Evolutionary conservation across 1,140 invertebrate genomes (phyloP).

Genomic region (Mylabris phalerata): DNA sequence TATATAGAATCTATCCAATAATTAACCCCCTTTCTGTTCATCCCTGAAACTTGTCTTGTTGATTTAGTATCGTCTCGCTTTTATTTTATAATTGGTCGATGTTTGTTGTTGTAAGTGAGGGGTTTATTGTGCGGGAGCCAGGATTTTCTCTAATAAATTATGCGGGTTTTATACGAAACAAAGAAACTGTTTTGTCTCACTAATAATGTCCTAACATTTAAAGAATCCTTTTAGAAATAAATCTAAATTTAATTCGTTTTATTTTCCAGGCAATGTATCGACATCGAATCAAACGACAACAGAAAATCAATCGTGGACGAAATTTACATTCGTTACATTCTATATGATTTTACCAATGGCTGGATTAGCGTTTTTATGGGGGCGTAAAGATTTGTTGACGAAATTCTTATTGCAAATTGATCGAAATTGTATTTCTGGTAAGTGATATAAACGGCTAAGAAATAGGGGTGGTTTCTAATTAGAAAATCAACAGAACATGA

Average conservation of each 20-base stretch:
- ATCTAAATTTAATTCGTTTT: not conserved
- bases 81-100: constrained; percentile 17
- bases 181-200: constrained; percentile 18
- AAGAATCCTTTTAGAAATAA: not conserved
- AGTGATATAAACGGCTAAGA: not conserved
- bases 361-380: constrained; percentile 21
- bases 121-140: constrained; percentile 13
- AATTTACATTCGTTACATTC: constrained; percentile 13
- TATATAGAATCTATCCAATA: not conserved
- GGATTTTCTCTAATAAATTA: constrained; percentile 15
- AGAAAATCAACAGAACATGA: constrained; percentile 3
- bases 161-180: constrained; percentile 16
- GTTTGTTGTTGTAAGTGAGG: constrained; percentile 8
- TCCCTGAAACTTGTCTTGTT: constrained; percentile 13
- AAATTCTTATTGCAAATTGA: constrained; percentile 27
- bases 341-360: constrained; percentile 29
- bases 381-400: constrained; percentile 21
- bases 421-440: constrained; percentile 27
- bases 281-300: not conserved
- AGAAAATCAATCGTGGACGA: constrained; percentile 6
- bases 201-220: constrained; percentile 11
- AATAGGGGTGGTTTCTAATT: not conserved
- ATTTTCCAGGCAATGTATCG: constrained; percentile 6
- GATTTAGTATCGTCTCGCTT: constrained; percentile 11
- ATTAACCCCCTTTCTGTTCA: not conserved